Conservation (phyloP, 1,140 invertebrate species). For the Drosophila bocki region DNA sequence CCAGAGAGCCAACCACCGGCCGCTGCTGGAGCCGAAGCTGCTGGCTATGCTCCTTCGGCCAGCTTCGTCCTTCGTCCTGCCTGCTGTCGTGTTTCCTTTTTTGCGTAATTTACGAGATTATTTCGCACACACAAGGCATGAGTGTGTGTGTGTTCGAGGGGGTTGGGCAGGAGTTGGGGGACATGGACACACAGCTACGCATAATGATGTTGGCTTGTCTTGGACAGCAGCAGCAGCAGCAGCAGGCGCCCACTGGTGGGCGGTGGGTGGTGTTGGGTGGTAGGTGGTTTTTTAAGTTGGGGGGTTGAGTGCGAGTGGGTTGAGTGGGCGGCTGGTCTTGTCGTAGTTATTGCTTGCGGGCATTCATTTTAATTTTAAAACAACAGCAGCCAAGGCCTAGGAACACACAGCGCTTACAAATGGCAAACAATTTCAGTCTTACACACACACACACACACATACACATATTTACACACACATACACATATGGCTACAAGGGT, state of each 20-base stretch:
- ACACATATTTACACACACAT: not conserved
- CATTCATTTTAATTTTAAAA: slow-evolving; percentile 84
- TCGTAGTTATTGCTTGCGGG: slow-evolving; percentile 83
- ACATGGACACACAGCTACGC: slow-evolving; percentile 74
- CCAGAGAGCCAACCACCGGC: slow-evolving; percentile 65
- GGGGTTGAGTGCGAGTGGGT: slow-evolving; percentile 26
- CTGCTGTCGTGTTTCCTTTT: slow-evolving; percentile 69
- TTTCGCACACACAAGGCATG: slow-evolving; percentile 70
- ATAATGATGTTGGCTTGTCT: slow-evolving; percentile 83
- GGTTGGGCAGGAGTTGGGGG: slow-evolving; percentile 3
- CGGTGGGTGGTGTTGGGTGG: slow-evolving; percentile 9
- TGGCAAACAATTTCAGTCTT: slow-evolving; percentile 77
- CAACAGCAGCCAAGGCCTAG: slow-evolving; percentile 74
- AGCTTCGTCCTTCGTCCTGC: slow-evolving; percentile 37
- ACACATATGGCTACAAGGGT: slow-evolving; percentile 61
- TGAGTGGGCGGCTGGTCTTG: slow-evolving; percentile 53
- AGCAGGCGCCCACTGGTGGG: slow-evolving; percentile 41
- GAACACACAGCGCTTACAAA: slow-evolving; percentile 80
- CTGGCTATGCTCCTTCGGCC: slow-evolving; percentile 22
- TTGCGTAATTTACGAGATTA: slow-evolving; percentile 84
- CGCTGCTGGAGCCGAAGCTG: slow-evolving; percentile 21
- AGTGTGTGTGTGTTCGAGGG: not conserved
- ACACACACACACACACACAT: slow-evolving; percentile 12
- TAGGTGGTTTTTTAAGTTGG: not conserved
- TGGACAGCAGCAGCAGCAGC: slow-evolving; percentile 76